Conservation (phyloP, 1,140 invertebrate species). For the Sinella curviseta region DNA sequence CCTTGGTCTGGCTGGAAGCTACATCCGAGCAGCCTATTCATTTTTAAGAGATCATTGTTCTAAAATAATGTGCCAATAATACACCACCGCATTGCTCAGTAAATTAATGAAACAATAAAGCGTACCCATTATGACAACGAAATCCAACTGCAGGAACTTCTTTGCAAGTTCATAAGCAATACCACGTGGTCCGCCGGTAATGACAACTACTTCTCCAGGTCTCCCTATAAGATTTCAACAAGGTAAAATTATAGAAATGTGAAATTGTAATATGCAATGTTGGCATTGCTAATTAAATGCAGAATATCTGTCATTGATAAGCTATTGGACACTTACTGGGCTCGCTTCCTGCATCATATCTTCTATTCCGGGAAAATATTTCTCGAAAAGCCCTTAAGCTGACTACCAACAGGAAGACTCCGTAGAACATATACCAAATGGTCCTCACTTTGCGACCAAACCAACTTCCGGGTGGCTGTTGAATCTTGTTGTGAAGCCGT, state of each 20-base stretch:
- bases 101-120: background rate
- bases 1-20: constrained; percentile 60
- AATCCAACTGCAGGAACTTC: constrained; percentile 74
- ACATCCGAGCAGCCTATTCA: constrained; percentile 59
- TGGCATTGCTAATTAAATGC: too few relatives aligned
- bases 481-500: background rate
- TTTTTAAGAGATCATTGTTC: background rate
- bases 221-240: background rate
- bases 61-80: background rate
- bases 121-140: constrained; percentile 80
- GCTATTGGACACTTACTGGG: too few relatives aligned
- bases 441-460: background rate
- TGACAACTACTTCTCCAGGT: constrained; percentile 71
- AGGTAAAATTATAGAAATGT: background rate
- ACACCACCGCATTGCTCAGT: background rate
- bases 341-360: background rate
- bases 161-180: constrained; percentile 80
- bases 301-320: too few relatives aligned
- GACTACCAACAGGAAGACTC: background rate
- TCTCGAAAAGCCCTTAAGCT: background rate
- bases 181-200: constrained; percentile 83
- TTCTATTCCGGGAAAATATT: background rate
- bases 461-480: constrained; percentile 3
- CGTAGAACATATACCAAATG: constrained; percentile 3
- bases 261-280: background rate